phyloP scores from a whole-genome alignment of 2,113 vertebrate species.

The Chamaetylas fuelleborni region DNA sequence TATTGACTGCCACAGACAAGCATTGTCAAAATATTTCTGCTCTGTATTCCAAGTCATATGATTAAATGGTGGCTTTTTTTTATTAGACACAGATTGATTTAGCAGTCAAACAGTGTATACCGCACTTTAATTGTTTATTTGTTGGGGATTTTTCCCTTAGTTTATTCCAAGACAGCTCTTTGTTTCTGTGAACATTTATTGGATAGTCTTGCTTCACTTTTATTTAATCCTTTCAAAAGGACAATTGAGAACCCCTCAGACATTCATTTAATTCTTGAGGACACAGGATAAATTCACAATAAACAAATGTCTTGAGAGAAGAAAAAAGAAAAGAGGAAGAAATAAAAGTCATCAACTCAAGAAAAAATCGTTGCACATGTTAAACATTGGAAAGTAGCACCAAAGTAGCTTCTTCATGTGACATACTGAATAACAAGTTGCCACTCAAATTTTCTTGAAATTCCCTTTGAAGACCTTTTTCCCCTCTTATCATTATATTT shows the following conservation, averaged over 20 bases:
- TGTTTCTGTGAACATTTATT: background rate
- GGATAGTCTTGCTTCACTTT: background rate
- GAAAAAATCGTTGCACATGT: background rate
- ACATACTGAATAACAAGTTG: background rate
- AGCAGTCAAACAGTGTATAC: background rate
- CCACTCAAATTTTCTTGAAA: background rate
- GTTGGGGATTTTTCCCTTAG: background rate
- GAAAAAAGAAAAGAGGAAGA: background rate
- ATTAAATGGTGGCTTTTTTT: background rate
- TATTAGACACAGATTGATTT: background rate
- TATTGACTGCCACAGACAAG: background rate
- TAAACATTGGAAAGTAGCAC: background rate
- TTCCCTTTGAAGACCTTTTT: background rate
- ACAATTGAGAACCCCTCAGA: background rate
- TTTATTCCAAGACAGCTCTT: background rate
- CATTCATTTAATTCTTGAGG: background rate
- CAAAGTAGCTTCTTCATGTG: background rate
- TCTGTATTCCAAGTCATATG: background rate
- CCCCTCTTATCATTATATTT: rapidly evolving
- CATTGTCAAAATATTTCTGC: background rate
- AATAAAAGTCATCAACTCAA: background rate
- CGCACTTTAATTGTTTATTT: background rate
- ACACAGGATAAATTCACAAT: background rate
- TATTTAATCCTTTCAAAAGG: background rate
- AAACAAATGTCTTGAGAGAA: background rate